Evolutionary conservation across 1,140 invertebrate species (phyloP), one percentile per base, ranked within the genome.

Genomic region (Micrasema minimum): DNA sequence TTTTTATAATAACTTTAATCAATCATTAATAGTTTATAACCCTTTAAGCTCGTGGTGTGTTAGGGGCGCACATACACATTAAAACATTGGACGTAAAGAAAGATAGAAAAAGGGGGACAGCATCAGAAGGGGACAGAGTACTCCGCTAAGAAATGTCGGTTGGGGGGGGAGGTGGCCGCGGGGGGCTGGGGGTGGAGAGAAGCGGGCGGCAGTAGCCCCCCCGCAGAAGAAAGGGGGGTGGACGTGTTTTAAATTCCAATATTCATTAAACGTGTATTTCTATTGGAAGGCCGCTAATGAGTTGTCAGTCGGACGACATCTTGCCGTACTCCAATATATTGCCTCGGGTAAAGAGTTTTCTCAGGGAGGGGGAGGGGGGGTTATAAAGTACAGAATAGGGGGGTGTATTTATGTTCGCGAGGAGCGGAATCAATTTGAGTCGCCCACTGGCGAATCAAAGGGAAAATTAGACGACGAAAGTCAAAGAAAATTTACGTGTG

Each of bases 231-330:
- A 31, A 31, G 45, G 69, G 37, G 73, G 66, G 73, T 75, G 70
- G 70, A 75, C 74, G 70, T 75, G 74, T 75, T 75, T 75, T 75
- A 75, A 75, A 75, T 75, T 75, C 73, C 73, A 75, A 75, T 75
- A 75, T 75, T 75, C 73, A 75, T 75, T 75, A 75, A 75, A 75
- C 73, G 73, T 75, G 73, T 75, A 75, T 75, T 75, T 75, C 73
- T 75, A 75, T 75, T 75, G 69, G 73, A 75, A 70, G 73, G 66
- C 73, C 73, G 73, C 73, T 75, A 75, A 75, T 75, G 73, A 75
- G 73, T 75, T 75, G 73, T 72, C 73, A 75, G 73, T 72, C 70
- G 69, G 73, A 72, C 73, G 73, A 66, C 45, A 45, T 71, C 61
- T 71, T 65, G 66, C 62, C 69, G 65, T 67, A 67, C 65, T 67